Percentiles rank a stretch among this genome's conserved stretches.
Evolutionary conservation across 2,797 vertebrate genomes (phyloP).

Genomic region (Pseudocheirus occidentalis): DNA sequence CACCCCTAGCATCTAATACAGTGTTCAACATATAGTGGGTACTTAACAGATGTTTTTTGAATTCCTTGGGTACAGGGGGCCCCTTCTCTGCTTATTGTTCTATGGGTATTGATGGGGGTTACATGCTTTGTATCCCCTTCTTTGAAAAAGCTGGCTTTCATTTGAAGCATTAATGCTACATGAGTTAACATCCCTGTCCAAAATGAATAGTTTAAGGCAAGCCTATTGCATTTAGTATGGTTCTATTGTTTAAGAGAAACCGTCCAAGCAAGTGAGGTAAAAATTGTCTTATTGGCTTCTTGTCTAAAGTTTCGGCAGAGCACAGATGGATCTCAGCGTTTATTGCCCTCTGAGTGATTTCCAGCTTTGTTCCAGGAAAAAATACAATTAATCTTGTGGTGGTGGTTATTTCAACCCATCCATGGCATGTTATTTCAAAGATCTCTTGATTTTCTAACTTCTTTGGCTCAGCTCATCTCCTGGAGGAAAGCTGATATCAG

Average conservation of each 20-base stretch:
- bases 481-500: slow-evolving; percentile 30
- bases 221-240: slow-evolving; percentile 34
- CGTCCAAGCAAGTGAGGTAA: slow-evolving; percentile 59
- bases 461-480: slow-evolving; percentile 39
- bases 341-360: slow-evolving; percentile 77
- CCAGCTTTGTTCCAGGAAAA: slow-evolving; percentile 78
- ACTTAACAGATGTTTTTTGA: background rate
- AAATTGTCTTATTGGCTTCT: slow-evolving; percentile 76
- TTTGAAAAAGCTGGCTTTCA: background rate
- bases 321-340: slow-evolving; percentile 73
- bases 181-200: slow-evolving; percentile 17
- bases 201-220: slow-evolving; percentile 35
- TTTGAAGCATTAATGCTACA: background rate
- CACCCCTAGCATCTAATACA: background rate
- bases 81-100: background rate
- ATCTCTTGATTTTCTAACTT: background rate
- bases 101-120: slow-evolving; percentile 1
- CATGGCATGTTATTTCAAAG: slow-evolving; percentile 40
- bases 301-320: slow-evolving; percentile 72
- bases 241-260: slow-evolving; percentile 53
- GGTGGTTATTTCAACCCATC: slow-evolving; percentile 50
- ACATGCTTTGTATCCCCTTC: background rate
- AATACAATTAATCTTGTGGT: slow-evolving; percentile 76
- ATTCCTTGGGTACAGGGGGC: background rate
- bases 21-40: background rate